A percentile compares a stretch with the other conserved stretches of the same genome.
These are phyloP conservation scores for Drosophila koepferae DNA, from an alignment of 2,888 invertebrate species.

Conservation along the genomic window DNA sequence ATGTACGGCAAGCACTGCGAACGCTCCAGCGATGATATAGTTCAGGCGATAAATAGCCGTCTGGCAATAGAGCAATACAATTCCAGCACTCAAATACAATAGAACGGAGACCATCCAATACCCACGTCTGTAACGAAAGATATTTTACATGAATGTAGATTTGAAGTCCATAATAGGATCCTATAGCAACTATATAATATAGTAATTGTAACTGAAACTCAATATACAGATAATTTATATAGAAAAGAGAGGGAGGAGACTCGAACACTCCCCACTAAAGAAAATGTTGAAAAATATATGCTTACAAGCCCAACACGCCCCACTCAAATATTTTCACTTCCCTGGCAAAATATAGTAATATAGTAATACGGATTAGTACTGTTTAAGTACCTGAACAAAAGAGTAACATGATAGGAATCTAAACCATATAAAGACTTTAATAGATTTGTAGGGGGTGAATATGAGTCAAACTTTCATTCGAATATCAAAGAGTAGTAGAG, in stretches of 20 bases:
- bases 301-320: background rate
- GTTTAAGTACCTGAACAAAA: background rate
- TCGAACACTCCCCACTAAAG: no score
- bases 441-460: background rate
- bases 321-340: background rate
- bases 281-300: no score
- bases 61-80: constrained; percentile 87
- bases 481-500: background rate
- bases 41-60: constrained; percentile 88
- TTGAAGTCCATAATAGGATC: no score
- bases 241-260: no score
- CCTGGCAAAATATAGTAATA: no score
- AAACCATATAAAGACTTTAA: background rate
- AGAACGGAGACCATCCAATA: constrained; percentile 76
- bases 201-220: background rate
- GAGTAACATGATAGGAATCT: background rate
- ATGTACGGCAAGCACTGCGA: constrained; percentile 58
- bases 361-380: no score
- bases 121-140: constrained; percentile 48
- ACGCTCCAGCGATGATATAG: constrained; percentile 86
- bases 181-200: no score
- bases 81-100: constrained; percentile 86
- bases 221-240: no score
- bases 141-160: background rate
- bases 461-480: no score